Evolutionary conservation across 64 coral and sea anemone genomes (phyloP).

Genomic region (Anthopleura sola): DNA sequence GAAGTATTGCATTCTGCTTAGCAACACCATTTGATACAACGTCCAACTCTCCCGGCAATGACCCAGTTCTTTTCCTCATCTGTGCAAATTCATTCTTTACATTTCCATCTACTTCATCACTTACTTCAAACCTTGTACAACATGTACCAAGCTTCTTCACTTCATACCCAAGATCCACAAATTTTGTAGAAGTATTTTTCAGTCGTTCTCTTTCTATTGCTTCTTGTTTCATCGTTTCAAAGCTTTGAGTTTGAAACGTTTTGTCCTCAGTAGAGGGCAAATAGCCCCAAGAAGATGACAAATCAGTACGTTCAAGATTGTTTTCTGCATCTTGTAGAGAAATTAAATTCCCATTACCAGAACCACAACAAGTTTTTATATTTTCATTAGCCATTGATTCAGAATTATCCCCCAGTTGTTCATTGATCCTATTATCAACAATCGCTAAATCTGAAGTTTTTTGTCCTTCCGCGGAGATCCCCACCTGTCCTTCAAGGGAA

Average conservation of each 20-base stretch:
- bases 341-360: neutral
- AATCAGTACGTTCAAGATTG: neutral
- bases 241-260: conserved; percentile 59
- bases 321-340: neutral
- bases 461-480: neutral
- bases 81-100: neutral
- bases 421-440: neutral
- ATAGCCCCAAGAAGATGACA: conserved; percentile 71
- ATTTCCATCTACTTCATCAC: conserved; percentile 15
- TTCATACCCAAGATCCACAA: conserved; percentile 34
- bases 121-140: conserved; percentile 64
- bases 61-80: neutral
- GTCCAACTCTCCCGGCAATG: neutral
- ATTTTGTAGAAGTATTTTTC: neutral
- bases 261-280: conserved; percentile 56
- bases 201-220: conserved; percentile 35
- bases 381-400: neutral
- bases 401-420: neutral
- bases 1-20: neutral
- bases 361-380: neutral
- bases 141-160: conserved; percentile 47
- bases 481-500: neutral
- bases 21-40: neutral
- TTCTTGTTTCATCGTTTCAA: conserved; percentile 65
- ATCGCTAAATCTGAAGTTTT: neutral